These are phyloP conservation scores for Procambarus clarkii DNA, from an alignment of 1,140 invertebrate species.

Conservation along the genomic window DNA sequence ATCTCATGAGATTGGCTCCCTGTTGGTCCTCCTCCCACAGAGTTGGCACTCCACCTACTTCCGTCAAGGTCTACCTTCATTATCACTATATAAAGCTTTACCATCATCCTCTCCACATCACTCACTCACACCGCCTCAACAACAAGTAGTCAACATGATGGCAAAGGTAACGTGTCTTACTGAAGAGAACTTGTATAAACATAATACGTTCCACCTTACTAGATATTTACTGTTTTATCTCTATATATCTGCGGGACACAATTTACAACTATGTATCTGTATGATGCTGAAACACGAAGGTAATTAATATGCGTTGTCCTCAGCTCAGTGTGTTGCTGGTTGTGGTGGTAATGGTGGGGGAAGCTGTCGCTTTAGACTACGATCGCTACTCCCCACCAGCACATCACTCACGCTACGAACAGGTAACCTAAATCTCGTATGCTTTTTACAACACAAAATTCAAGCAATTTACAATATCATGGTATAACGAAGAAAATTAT, in stretches of 20 bases:
- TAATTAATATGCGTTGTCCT: neutral
- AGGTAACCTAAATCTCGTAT: neutral
- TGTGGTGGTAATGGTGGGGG: neutral
- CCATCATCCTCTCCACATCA: neutral
- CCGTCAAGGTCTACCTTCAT: neutral
- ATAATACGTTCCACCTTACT: too few species aligned
- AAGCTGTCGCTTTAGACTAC: neutral
- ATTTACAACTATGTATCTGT: too few species aligned
- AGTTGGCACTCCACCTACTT: neutral
- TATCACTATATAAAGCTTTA: neutral
- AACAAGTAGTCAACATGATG: neutral
- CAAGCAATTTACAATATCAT: neutral
- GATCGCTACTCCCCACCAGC: neutral
- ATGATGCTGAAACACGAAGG: too few species aligned
- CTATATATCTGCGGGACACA: too few species aligned
- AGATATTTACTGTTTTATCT: too few species aligned
- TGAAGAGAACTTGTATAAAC: too few species aligned
- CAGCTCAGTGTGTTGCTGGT: neutral
- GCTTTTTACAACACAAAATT: neutral
- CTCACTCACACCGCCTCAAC: too few species aligned
- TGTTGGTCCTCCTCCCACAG: neutral
- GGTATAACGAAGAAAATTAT: neutral
- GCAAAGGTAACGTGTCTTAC: neutral
- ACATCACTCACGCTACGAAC: slow-evolving; percentile 18
- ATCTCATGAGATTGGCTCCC: neutral